Evolutionary conservation across 2,888 invertebrate genomes (phyloP), one percentile per base, ranked within the genome.

Genomic region (Ochropleura plecta): DNA sequence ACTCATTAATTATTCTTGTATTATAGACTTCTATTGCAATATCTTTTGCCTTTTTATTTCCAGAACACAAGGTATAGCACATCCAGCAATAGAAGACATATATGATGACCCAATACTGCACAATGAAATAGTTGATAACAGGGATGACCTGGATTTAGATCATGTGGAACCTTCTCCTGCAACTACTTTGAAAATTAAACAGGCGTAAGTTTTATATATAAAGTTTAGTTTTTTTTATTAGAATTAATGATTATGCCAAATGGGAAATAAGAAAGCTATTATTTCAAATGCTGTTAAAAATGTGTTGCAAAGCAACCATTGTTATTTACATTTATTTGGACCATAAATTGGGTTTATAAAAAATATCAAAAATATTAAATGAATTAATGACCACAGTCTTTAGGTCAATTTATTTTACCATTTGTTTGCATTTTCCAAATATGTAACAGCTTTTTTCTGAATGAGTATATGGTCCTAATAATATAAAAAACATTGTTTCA

Each of bases 81-180:
- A 95, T 76, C 92, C 94, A 44, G 92, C 94, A 2, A 88, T 95
- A 73, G 95, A 95, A 46, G 96, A 96, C n/a, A 90, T 96, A 18
- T 93, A 92, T 83, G 95, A 95, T 73, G 96, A 96, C 64, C 80
- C 91, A 55, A 80, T 83, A 0, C 76, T 94, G 12, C 93, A 93
- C 57, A 87, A 77, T 86, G 96, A 96, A 72, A 86, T 94, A 20
- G 86, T 84, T 65, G 95, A 94, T n/a, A 69, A 76, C 1, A 92
- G 87, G 75, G 94, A 94, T 18, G 93, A 94, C 0, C 46, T 90
- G 0, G 92, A 92, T 5, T 72, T 90, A 30, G 91, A 90, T 4
- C 66, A 81, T n/a, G 66, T 81, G 7, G 86, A 89, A 57, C 71
- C 85, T n/a, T 65, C 82, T 42, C 77, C 86, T 48, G 77, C 84